A percentile compares a stretch with the other conserved stretches of the same genome.
These are phyloP conservation scores for Cetonia aurata DNA, from an alignment of 2,888 invertebrate species.

Conservation along the genomic window DNA sequence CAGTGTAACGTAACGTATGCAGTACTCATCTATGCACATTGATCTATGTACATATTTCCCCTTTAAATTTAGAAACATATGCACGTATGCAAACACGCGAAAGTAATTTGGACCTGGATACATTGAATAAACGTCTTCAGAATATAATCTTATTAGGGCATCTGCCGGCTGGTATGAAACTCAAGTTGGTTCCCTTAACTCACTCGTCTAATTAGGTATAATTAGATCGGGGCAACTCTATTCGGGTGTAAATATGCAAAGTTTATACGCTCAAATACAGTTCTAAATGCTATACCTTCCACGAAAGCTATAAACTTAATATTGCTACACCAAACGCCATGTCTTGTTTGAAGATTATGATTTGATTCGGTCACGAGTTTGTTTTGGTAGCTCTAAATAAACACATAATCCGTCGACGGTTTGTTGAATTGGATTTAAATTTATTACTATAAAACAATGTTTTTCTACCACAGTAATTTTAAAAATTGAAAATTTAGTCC, in stretches of 20 bases:
- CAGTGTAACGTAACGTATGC: too few relatives aligned
- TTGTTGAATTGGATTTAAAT: too few relatives aligned
- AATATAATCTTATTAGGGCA: conserved; percentile 12
- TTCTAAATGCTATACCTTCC: conserved; percentile 2
- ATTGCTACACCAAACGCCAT: too few relatives aligned
- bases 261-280: neutral
- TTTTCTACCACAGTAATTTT: too few relatives aligned
- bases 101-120: neutral
- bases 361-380: too few relatives aligned
- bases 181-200: neutral
- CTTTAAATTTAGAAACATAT: conserved; percentile 1
- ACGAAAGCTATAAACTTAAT: neutral
- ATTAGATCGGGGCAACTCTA: neutral
- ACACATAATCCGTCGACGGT: too few relatives aligned
- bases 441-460: too few relatives aligned
- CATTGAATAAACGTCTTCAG: neutral
- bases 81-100: neutral
- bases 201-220: neutral
- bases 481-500: too few relatives aligned
- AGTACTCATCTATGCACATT: neutral
- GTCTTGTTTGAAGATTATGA: too few relatives aligned
- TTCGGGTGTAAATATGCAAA: neutral
- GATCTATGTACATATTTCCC: neutral
- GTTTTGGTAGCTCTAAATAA: too few relatives aligned
- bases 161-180: neutral